A percentile compares a stretch with the other conserved stretches of the same genome.
Conservation (phyloP, 2,797 vertebrate genomes). For the Phalanger gymnotis region DNA sequence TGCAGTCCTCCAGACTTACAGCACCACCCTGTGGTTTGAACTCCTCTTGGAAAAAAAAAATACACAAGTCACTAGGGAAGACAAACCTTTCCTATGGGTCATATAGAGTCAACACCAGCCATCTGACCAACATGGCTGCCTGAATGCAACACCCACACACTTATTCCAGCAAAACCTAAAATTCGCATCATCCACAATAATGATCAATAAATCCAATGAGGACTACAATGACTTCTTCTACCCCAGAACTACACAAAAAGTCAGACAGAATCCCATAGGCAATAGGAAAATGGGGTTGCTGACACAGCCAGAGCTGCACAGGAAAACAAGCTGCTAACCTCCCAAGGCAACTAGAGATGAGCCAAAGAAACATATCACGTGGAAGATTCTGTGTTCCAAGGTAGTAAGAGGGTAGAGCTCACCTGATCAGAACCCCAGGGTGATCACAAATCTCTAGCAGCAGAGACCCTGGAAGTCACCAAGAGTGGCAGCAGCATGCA, state of each 20-base stretch:
- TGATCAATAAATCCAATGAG: neutral
- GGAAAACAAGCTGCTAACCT: neutral
- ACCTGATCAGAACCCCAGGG: neutral
- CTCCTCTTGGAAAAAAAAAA: neutral
- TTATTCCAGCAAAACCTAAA: neutral
- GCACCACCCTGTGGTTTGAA: neutral
- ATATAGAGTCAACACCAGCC: neutral
- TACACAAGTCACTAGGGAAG: neutral
- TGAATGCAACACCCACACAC: neutral
- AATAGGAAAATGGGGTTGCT: neutral
- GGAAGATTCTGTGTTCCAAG: neutral
- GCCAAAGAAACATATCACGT: neutral
- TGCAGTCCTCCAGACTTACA: neutral
- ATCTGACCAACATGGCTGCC: neutral
- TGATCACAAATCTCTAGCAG: neutral
- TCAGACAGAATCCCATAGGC: neutral
- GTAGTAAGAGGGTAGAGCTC: neutral
- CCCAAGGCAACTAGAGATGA: neutral
- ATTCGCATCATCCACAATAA: neutral
- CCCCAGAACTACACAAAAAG: neutral
- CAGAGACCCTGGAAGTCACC: neutral
- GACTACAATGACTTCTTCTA: neutral
- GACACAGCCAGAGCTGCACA: neutral
- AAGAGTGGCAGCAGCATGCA: neutral
- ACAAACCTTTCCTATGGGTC: neutral